phyloP scores from a whole-genome alignment of 2,888 invertebrate species.

The Pristionchus japonicus region DNA sequence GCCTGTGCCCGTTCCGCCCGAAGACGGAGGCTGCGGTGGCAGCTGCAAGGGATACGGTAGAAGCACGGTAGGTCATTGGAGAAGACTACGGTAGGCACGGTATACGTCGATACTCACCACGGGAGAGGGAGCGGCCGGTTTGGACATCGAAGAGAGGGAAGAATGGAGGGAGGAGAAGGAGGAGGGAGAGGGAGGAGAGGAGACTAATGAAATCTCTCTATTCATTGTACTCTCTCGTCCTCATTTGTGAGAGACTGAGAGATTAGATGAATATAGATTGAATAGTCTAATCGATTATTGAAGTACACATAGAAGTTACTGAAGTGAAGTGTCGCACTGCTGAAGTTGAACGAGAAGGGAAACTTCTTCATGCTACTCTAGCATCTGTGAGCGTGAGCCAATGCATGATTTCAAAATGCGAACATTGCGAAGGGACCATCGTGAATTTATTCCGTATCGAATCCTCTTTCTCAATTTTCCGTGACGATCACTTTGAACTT shows the following conservation, averaged over 20 bases:
- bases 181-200: background rate
- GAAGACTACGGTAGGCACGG: background rate
- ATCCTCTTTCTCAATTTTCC: too few species aligned
- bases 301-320: too few species aligned
- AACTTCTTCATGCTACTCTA: too few species aligned
- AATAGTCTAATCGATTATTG: background rate
- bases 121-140: background rate
- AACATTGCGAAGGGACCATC: too few species aligned
- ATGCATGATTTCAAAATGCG: too few species aligned
- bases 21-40: background rate
- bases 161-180: background rate
- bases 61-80: background rate
- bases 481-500: too few species aligned
- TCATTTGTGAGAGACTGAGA: too few species aligned
- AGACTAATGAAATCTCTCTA: background rate
- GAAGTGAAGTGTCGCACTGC: background rate
- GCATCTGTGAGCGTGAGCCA: too few species aligned
- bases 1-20: background rate
- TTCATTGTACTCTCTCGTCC: background rate
- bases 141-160: conserved; percentile 1
- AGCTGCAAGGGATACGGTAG: background rate
- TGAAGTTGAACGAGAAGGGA: too few species aligned
- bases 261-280: too few species aligned
- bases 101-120: background rate
- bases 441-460: too few species aligned